Percentiles rank a stretch among this genome's conserved stretches.
Conservation (phyloP, 2,113 vertebrate species). For the Plestiodon gilberti region DNA sequence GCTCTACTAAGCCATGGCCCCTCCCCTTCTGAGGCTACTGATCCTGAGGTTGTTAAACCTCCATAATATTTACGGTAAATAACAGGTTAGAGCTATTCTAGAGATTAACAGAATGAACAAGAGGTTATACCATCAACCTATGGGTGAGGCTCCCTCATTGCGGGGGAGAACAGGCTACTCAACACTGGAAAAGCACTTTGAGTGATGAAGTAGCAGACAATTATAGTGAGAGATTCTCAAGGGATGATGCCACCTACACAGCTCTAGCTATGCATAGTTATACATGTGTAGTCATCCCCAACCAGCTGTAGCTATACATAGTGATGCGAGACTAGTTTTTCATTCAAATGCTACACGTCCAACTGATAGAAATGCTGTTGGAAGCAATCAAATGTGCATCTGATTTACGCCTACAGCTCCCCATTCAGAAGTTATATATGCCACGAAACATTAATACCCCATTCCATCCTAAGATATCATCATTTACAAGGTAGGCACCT, state of each 20-base stretch:
- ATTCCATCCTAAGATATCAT: not conserved
- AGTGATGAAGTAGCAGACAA: not conserved
- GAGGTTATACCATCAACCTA: not conserved
- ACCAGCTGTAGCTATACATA: not conserved
- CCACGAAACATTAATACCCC: not conserved
- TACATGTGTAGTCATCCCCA: too few relatives aligned
- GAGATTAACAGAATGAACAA: not conserved
- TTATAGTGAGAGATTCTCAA: not conserved
- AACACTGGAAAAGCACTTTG: not conserved
- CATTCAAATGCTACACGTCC: not conserved
- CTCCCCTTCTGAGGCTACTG: not conserved
- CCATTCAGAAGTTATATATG: not conserved
- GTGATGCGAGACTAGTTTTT: not conserved
- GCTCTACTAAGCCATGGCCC: not conserved
- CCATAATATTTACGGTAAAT: not conserved
- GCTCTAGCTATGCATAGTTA: not conserved
- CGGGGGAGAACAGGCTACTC: not conserved
- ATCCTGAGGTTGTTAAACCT: not conserved
- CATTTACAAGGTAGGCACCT: not conserved
- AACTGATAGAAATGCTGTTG: not conserved
- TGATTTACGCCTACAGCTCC: not conserved
- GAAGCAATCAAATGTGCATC: not conserved
- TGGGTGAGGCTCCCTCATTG: too few relatives aligned
- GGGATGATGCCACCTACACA: not conserved
- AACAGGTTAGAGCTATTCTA: not conserved